Conservation (phyloP, 2,797 vertebrate genomes). For the Esox lucius region DNA sequence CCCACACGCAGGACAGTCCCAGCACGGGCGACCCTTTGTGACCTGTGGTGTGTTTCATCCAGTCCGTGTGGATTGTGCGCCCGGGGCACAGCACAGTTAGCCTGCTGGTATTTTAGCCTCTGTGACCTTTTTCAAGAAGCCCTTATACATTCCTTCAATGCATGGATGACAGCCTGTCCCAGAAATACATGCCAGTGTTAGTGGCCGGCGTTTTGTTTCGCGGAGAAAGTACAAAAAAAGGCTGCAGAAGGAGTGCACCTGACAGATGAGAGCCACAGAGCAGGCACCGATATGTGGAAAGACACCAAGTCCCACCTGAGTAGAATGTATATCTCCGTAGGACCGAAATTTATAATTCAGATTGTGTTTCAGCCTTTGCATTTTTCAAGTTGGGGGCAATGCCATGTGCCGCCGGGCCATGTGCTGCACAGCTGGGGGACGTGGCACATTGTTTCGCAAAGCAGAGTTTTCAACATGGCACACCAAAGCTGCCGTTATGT, state of each 20-base stretch:
- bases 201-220: constrained; percentile 34
- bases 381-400: constrained; percentile 54
- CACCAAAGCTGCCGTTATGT: constrained; percentile 65
- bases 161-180: constrained; percentile 47
- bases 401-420: constrained; percentile 12
- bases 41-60: too few relatives aligned
- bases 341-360: constrained; percentile 15
- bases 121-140: background rate
- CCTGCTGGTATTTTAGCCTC: background rate
- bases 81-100: background rate
- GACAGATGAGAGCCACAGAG: background rate
- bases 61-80: background rate
- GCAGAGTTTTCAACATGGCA: constrained; percentile 62
- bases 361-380: background rate
- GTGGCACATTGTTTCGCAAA: constrained; percentile 58
- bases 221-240: constrained; percentile 35
- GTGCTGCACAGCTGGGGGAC: background rate
- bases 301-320: background rate
- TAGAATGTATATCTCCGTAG: background rate
- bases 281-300: background rate
- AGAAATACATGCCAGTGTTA: constrained; percentile 44
- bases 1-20: background rate
- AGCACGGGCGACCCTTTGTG: background rate
- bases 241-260: constrained; percentile 15
- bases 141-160: constrained; percentile 15